These are phyloP conservation scores for Drosophila colorata DNA, from an alignment of 2,888 invertebrate species.

Conservation along the genomic window DNA sequence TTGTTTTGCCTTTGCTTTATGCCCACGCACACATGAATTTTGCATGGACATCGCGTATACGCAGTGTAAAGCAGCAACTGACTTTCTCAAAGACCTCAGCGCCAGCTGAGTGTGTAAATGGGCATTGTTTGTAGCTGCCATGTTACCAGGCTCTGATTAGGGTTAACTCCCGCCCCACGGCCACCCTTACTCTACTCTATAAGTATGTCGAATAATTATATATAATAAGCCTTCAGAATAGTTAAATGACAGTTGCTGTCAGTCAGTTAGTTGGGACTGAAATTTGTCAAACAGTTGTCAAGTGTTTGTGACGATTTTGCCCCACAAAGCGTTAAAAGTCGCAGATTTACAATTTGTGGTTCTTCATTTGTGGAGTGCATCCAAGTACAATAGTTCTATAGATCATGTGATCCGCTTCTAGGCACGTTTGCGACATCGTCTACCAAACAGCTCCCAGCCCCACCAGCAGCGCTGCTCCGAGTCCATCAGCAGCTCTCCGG, in stretches of 20 bases:
- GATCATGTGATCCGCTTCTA: slow-evolving; percentile 8
- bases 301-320: slow-evolving; percentile 5
- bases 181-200: neutral
- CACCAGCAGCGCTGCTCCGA: slow-evolving; percentile 41
- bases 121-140: slow-evolving; percentile 20
- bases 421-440: slow-evolving; percentile 58
- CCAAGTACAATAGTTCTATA: neutral
- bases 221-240: slow-evolving; percentile 26
- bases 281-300: slow-evolving; percentile 29
- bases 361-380: neutral
- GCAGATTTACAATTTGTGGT: neutral
- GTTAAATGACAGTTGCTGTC: slow-evolving; percentile 41
- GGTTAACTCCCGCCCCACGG: slow-evolving; percentile 28
- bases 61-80: slow-evolving; percentile 10
- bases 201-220: slow-evolving; percentile 32
- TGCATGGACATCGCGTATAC: slow-evolving; percentile 51
- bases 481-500: slow-evolving; percentile 58
- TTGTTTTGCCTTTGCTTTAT: slow-evolving; percentile 21
- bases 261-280: slow-evolving; percentile 5
- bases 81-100: slow-evolving; percentile 32
- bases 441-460: slow-evolving; percentile 48
- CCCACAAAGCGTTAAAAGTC: slow-evolving; percentile 1
- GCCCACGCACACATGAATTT: slow-evolving; percentile 24
- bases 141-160: slow-evolving; percentile 36
- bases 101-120: slow-evolving; percentile 17